phyloP scores from a whole-genome alignment of 64 coral and sea anemone species.

The Stichodactyla helianthus region DNA sequence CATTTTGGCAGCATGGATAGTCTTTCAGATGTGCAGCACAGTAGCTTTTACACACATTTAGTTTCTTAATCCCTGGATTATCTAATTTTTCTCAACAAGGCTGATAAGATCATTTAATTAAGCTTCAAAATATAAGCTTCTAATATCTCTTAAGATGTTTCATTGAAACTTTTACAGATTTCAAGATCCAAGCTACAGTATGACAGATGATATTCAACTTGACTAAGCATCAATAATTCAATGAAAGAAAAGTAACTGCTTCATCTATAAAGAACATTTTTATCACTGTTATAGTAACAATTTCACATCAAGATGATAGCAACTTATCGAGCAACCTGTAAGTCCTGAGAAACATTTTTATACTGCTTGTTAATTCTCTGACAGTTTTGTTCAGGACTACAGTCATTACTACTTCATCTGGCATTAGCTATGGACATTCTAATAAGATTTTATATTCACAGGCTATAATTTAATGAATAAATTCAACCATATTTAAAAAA shows the following conservation, averaged over 20 bases:
- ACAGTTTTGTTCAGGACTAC: too few relatives aligned
- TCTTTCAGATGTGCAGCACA: background rate
- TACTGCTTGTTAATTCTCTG: too few relatives aligned
- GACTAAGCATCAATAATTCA: constrained; percentile 5
- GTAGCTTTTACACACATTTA: background rate
- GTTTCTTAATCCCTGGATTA: background rate
- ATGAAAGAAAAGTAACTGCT: background rate
- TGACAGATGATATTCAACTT: background rate
- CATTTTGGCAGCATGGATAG: background rate
- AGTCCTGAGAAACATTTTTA: too few relatives aligned
- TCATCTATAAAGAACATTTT: background rate
- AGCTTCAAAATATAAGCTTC: background rate
- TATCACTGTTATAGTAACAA: background rate
- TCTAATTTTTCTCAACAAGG: background rate
- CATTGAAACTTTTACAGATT: background rate
- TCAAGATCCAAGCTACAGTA: background rate
- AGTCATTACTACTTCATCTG: too few relatives aligned
- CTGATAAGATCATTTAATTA: background rate
- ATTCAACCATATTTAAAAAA: too few relatives aligned
- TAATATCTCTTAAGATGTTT: background rate
- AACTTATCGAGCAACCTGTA: too few relatives aligned
- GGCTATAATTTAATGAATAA: too few relatives aligned
- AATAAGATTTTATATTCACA: too few relatives aligned
- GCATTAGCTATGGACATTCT: too few relatives aligned
- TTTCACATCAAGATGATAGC: too few relatives aligned